Evolutionary conservation across 2,797 vertebrate species (phyloP), one percentile per base, ranked within the genome.

Genomic region (Heteromormyrus szaboi): DNA sequence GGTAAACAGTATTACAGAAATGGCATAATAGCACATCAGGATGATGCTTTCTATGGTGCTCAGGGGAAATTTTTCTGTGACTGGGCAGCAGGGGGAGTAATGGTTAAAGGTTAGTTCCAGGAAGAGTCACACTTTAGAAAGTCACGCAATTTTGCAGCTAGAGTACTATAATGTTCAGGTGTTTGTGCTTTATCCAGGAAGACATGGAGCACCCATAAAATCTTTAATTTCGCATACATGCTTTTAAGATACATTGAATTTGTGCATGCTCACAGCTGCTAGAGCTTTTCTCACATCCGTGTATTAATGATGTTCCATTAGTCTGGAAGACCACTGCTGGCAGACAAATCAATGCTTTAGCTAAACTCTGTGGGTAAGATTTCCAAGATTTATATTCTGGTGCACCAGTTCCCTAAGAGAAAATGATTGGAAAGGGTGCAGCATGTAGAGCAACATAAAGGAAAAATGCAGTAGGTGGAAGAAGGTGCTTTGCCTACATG

Each of bases 381-480:
- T 81, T 89, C 89, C 85, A 87, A 81, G 89, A 87, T 87, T 83
- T 87, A 87, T 87, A 85, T 65, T 87, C 33, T 79, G 65, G 41
- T 37, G 37, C 76, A 81, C 76, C 65, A 72, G 65, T 72, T 9
- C 5, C 41, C 5, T 44, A 81, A 11, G 7, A 81, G 76, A 44
- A 46, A 81, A 46, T 81, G n/a, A 81, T 11, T 81, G 76, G 68
- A 72, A 72, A 19, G 41, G 14, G 68, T 72, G 33, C 68, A 72
- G 68, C 2, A 72, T 72, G 33, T 37, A 72, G 4, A 37, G 29
- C 68, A 17, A 72, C 68, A 72, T 72, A 72, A 41, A 41, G 33
- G 29, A 7, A 17, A 37, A 72, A 17, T 17, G 29, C 33, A 37
- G 33, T 17, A 19, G 33, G 4, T 72, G 68, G 76, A 46, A 8